Evolutionary conservation across 2,113 vertebrate genomes (phyloP), one percentile per base, ranked within the genome.

Genomic region (Tursiops truncatus): DNA sequence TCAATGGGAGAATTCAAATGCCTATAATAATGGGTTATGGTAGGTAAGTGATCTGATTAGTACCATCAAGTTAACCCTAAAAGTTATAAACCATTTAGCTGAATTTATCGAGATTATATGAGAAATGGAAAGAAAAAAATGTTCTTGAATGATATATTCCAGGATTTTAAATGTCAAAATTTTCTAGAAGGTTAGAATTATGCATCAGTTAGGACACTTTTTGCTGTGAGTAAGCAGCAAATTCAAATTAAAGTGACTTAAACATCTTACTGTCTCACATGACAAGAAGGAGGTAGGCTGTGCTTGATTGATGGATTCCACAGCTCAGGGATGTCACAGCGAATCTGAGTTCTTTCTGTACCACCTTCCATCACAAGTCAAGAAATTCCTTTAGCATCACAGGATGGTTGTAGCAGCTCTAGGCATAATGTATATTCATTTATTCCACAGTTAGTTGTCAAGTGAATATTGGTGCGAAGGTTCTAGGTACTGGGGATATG

Each of bases 41-140:
- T 60, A 92, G 77, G 53, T 92, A 74, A 81, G 33, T 62, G 36
- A 84, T 70, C 15, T 88, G 77, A 80, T 76, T 36, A 79, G 20
- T 84, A 80, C 47, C 79, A 26, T 74, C 20, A 50, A 44, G 81
- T 76, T 95, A 89, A 70, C 95, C 65, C 83, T 62, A 56, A 93
- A 56, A 93, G 77, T 62, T 15, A 91, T 28, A 84, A 85, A 85
- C 2, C 11, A 65, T 47, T 89, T 50, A 84, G 31, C 4, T 80
- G 36, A 93, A 56, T 95, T 93, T 95, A 90, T 91, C 80, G 28
- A 83, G 87, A 67, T 71, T 17, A 11, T 70, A 83, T 81, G n/a
- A 95, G 41, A 94, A 87, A 79, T 41, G 62, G 31, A 5, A 67
- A 89, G 20, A 53, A 44, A 70, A 89, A 67, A 93, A 33, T 67